Conservation (phyloP, 2,888 invertebrate species). For the Ligdia adustata region DNA sequence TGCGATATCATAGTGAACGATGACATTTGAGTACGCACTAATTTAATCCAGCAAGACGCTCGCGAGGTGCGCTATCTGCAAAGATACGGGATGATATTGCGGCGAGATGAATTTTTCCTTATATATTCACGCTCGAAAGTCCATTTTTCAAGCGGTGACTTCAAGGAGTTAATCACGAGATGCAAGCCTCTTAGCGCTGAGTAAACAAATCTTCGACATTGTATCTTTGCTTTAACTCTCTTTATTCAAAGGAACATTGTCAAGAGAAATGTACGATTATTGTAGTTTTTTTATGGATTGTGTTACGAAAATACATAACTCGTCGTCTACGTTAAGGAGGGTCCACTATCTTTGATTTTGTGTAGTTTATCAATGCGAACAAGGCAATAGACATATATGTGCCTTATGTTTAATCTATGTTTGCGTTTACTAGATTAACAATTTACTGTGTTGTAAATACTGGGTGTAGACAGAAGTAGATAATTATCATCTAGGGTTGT, state of each 20-base stretch:
- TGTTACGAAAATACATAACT: constrained; percentile 78
- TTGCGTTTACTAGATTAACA: constrained; percentile 56
- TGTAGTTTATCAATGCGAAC: constrained; percentile 76
- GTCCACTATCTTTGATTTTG: constrained; percentile 73
- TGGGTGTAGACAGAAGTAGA: constrained; percentile 36
- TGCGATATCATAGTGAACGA: constrained; percentile 79
- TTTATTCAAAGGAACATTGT: constrained; percentile 82
- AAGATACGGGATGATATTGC: constrained; percentile 55
- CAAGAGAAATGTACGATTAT: constrained; percentile 82
- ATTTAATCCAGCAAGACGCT: constrained; percentile 66
- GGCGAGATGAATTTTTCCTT: constrained; percentile 52
- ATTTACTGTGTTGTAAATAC: constrained; percentile 39
- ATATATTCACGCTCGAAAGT: constrained; percentile 58
- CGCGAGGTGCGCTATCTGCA: constrained; percentile 60
- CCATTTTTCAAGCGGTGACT: constrained; percentile 56
- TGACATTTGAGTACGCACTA: constrained; percentile 76
- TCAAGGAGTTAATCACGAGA: constrained; percentile 66
- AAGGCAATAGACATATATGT: constrained; percentile 71
- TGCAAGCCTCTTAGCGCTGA: constrained; percentile 67
- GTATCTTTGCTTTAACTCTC: constrained; percentile 79
- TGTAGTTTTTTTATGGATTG: constrained; percentile 79
- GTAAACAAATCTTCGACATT: constrained; percentile 81
- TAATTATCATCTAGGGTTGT: constrained; percentile 24
- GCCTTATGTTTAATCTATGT: constrained; percentile 60
- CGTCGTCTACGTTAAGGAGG: constrained; percentile 66